These are phyloP conservation scores for Sacculina carcini DNA, from an alignment of 2,888 invertebrate genomes.

Conservation along the genomic window DNA sequence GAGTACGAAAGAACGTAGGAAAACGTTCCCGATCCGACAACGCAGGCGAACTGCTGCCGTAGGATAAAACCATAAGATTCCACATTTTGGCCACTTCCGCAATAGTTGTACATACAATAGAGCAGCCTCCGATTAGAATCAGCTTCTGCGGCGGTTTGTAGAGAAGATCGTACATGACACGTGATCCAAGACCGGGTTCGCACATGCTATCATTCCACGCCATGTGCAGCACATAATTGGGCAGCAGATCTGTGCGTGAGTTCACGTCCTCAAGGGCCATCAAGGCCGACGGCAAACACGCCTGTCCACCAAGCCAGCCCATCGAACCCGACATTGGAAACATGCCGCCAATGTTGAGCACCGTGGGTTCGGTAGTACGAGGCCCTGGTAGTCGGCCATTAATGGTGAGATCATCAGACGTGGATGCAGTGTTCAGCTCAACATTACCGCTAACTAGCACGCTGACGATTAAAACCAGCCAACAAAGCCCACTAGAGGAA, in stretches of 20 bases:
- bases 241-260: slow-evolving; percentile 54
- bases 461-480: too few relatives aligned
- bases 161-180: slow-evolving; percentile 91
- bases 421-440: too few relatives aligned
- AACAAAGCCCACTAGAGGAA: too few relatives aligned
- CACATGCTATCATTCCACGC: slow-evolving; percentile 97
- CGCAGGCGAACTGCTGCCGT: slow-evolving; percentile 95
- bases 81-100: slow-evolving; percentile 99
- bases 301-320: slow-evolving; percentile 96
- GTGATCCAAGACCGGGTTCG: slow-evolving; percentile 89
- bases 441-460: too few relatives aligned
- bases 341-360: slow-evolving; percentile 77
- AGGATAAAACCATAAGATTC: slow-evolving; percentile 95
- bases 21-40: slow-evolving; percentile 87
- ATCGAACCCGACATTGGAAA: slow-evolving; percentile 90
- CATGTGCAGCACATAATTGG: slow-evolving; percentile 65
- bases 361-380: too few relatives aligned
- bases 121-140: slow-evolving; percentile 83
- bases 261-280: slow-evolving; percentile 93
- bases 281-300: slow-evolving; percentile 89
- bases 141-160: slow-evolving; percentile 86
- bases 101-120: slow-evolving; percentile 93
- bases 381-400: too few relatives aligned
- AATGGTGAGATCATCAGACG: too few relatives aligned
- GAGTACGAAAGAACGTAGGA: slow-evolving; percentile 91